Conservation (phyloP, 1,140 invertebrate genomes). For the Conopomorpha cramerella region DNA sequence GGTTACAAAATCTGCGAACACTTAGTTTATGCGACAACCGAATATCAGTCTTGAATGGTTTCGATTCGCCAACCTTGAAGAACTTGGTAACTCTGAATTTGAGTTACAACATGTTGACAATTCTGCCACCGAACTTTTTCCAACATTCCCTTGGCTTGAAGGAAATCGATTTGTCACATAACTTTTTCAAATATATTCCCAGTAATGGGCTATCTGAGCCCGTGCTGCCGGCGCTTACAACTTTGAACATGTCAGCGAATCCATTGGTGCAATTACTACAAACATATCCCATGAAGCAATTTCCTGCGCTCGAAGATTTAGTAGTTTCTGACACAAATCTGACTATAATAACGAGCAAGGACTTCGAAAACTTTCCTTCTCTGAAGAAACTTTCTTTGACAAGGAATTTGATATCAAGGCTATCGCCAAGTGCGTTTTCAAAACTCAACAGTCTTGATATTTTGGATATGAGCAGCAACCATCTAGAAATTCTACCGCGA, state of each 20-base stretch:
- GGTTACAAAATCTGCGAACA: conserved; percentile 72
- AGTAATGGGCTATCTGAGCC: conserved; percentile 76
- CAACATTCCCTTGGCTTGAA: conserved; percentile 71
- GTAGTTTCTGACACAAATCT: conserved; percentile 83
- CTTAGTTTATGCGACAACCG: conserved; percentile 77
- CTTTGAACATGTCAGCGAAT: conserved; percentile 83
- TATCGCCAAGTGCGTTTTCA: conserved; percentile 85
- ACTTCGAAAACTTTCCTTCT: conserved; percentile 84
- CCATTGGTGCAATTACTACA: conserved; percentile 69
- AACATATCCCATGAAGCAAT: conserved; percentile 64
- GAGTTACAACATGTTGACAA: conserved; percentile 73
- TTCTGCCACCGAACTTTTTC: conserved; percentile 83
- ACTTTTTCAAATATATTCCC: conserved; percentile 82
- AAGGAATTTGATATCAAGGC: conserved; percentile 76
- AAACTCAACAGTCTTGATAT: conserved; percentile 75
- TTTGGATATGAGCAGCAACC: conserved; percentile 83
- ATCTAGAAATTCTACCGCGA: conserved; percentile 81
- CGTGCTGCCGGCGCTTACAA: conserved; percentile 71
- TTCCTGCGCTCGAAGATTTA: conserved; percentile 78
- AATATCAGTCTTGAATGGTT: conserved; percentile 77
- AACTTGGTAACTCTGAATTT: conserved; percentile 74
- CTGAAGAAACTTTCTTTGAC: conserved; percentile 75
- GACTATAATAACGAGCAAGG: conserved; percentile 82
- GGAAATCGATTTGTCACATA: conserved; percentile 78
- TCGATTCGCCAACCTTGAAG: conserved; percentile 74